Percentiles rank a stretch among this genome's conserved stretches.
phyloP scores from a whole-genome alignment of 2,888 invertebrate species.

The Baccha elongata region DNA sequence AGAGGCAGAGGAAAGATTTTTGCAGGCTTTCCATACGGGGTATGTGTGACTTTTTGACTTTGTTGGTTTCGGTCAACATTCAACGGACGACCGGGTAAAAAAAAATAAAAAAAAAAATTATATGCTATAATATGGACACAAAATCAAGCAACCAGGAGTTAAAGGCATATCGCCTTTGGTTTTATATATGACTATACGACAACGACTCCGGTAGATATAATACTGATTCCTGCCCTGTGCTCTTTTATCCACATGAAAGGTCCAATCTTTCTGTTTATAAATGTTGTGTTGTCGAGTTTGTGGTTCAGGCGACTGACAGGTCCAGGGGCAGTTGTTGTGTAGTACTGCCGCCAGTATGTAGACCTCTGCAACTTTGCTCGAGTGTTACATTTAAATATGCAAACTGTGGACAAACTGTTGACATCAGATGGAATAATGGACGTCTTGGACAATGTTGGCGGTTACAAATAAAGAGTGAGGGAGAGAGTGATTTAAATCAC shows the following conservation, averaged over 20 bases:
- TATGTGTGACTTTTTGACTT: constrained; percentile 72
- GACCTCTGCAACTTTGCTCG: constrained; percentile 39
- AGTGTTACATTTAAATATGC: constrained; percentile 74
- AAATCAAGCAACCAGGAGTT: constrained; percentile 41
- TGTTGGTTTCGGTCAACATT: constrained; percentile 65
- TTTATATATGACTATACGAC: neutral
- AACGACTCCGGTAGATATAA: constrained; percentile 46
- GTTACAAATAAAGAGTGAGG: constrained; percentile 17
- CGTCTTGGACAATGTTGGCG: constrained; percentile 58
- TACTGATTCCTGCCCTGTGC: constrained; percentile 24
- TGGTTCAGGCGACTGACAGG: constrained; percentile 62
- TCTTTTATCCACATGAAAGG: constrained; percentile 52
- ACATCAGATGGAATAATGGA: constrained; percentile 71
- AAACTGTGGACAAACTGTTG: constrained; percentile 74
- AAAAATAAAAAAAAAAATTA: constrained; percentile 25
- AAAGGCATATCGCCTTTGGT: constrained; percentile 36
- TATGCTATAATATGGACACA: constrained; percentile 18
- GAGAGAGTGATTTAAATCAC: constrained; percentile 56
- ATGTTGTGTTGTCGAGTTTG: constrained; percentile 61
- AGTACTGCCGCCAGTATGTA: constrained; percentile 22
- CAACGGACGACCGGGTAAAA: constrained; percentile 31
- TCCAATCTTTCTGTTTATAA: constrained; percentile 42
- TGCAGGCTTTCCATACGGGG: constrained; percentile 42
- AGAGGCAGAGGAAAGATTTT: neutral
- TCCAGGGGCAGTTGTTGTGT: constrained; percentile 22